Conservation (phyloP, 2,113 vertebrate species). For the Onychostoma macrolepis region DNA sequence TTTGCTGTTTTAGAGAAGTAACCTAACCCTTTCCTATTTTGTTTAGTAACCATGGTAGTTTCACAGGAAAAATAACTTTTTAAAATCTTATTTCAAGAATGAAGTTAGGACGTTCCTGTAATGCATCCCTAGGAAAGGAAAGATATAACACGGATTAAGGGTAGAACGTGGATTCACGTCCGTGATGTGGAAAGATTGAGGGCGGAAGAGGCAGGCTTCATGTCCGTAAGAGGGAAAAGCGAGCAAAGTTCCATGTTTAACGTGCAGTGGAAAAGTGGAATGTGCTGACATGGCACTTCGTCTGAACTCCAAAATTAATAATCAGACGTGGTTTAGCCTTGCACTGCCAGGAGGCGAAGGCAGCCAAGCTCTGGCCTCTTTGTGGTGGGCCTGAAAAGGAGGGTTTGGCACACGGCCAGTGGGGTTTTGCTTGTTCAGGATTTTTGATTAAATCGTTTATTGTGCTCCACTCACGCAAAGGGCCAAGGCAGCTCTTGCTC, state of each 20-base stretch:
- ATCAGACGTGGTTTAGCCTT: conserved; percentile 73
- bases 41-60: neutral
- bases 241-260: conserved; percentile 62
- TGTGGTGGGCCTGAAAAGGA: conserved; percentile 66
- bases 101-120: neutral
- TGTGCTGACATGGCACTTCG: conserved; percentile 76
- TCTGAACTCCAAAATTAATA: conserved; percentile 80
- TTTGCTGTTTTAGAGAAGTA: neutral
- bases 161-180: neutral
- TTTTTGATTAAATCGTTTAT: conserved; percentile 81
- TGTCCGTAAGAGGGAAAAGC: conserved; percentile 50
- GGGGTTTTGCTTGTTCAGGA: conserved; percentile 79
- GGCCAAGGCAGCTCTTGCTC: conserved; percentile 66
- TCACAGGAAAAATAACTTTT: neutral
- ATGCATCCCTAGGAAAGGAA: neutral
- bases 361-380: conserved; percentile 68
- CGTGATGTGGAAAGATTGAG: conserved; percentile 30
- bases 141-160: neutral
- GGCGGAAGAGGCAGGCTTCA: conserved; percentile 39
- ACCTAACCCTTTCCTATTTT: neutral
- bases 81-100: neutral
- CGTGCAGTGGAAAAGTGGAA: conserved; percentile 63
- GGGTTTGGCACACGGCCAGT: conserved; percentile 67
- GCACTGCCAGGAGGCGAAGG: conserved; percentile 71
- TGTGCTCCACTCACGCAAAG: conserved; percentile 77